Evolutionary conservation across 2,113 vertebrate genomes (phyloP).

Genomic region (Pelmatolapia mariae): DNA sequence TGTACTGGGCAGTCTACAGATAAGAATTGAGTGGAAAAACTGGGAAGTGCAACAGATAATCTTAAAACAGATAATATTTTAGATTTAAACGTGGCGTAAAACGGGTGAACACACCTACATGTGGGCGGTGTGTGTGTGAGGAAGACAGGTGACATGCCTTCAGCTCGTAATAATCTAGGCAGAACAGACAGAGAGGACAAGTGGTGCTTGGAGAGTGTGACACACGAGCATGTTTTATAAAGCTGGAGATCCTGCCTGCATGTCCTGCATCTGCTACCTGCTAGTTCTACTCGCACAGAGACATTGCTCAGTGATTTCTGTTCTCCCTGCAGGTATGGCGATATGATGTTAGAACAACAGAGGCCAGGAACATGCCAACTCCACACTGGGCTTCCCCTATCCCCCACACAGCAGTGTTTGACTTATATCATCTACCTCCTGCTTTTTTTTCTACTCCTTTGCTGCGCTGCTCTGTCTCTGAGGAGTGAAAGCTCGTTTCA

Average conservation of each 20-base stretch:
- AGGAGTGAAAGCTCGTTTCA: conserved; percentile 36
- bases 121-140: not conserved
- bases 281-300: not conserved
- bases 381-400: not conserved
- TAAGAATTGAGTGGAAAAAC: not conserved
- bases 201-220: not conserved
- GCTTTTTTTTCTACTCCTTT: not conserved
- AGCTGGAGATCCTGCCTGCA: not conserved
- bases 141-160: not conserved
- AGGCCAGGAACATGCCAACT: conserved; percentile 25
- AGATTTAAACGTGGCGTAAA: not conserved
- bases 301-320: not conserved
- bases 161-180: not conserved
- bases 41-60: not conserved
- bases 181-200: not conserved
- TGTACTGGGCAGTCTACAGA: not conserved
- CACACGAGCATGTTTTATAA: not conserved
- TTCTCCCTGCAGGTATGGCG: not conserved
- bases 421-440: not conserved
- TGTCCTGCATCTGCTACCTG: not conserved
- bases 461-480: conserved; percentile 8
- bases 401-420: conserved; percentile 1
- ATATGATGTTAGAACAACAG: not conserved
- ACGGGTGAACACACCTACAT: not conserved
- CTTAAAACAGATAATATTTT: not conserved